These are phyloP conservation scores for Prochilodus magdalenae DNA, from an alignment of 2,113 vertebrate genomes.

Conservation along the genomic window DNA sequence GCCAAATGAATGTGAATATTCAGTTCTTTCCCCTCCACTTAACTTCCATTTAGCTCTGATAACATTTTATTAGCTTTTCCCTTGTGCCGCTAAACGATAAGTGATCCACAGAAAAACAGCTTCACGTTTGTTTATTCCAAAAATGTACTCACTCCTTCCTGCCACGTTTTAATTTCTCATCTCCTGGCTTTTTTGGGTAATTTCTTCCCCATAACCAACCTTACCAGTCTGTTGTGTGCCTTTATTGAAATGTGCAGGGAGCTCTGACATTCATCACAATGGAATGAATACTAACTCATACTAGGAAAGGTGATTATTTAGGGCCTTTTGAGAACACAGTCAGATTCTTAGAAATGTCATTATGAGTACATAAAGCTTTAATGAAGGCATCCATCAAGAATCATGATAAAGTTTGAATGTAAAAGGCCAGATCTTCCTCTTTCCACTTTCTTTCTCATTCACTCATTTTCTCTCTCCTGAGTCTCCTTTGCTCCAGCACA, in stretches of 20 bases:
- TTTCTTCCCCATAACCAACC: background rate
- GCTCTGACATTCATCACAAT: background rate
- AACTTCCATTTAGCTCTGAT: slow-evolving; percentile 77
- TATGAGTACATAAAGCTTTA: background rate
- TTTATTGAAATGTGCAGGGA: background rate
- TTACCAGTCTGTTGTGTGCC: no score
- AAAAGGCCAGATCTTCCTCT: background rate
- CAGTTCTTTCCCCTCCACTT: slow-evolving; percentile 77
- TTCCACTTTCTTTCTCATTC: background rate
- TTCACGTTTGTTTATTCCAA: slow-evolving; percentile 50
- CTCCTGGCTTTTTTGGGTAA: slow-evolving; percentile 14
- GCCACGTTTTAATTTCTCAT: background rate
- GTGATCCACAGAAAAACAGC: slow-evolving; percentile 52
- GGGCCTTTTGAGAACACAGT: background rate
- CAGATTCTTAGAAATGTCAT: background rate
- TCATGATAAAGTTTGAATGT: background rate
- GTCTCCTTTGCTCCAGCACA: slow-evolving; percentile 37
- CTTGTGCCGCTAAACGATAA: slow-evolving; percentile 62
- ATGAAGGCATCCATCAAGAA: slow-evolving; percentile 1
- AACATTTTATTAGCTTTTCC: slow-evolving; percentile 74
- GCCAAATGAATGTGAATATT: slow-evolving; percentile 79
- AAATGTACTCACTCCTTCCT: background rate
- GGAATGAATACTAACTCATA: background rate
- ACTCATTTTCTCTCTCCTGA: background rate
- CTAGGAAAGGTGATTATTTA: slow-evolving; percentile 2